Percentiles rank a stretch among this genome's conserved stretches.
Evolutionary conservation across 1,140 invertebrate species (phyloP).

Genomic region (Musca vetustissima): DNA sequence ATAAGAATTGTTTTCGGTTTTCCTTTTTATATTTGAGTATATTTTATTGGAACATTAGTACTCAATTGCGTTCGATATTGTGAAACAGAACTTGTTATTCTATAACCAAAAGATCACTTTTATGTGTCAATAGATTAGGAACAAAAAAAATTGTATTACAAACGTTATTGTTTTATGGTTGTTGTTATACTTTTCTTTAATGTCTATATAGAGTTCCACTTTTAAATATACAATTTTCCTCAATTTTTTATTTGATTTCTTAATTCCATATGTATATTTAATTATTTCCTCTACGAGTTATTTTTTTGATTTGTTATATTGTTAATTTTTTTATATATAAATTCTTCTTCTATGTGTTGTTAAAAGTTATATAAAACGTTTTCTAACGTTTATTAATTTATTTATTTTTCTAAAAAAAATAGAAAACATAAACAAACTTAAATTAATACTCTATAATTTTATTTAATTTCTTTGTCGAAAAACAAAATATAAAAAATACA

Average conservation of each 20-base stretch:
- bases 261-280: too few species aligned
- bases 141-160: too few species aligned
- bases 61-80: background rate
- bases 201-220: background rate
- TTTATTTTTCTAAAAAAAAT: background rate
- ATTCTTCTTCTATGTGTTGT: conserved; percentile 18
- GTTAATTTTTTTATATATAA: background rate
- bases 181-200: background rate
- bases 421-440: conserved; percentile 1
- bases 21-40: too few species aligned
- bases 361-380: conserved; percentile 7
- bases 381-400: background rate
- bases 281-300: background rate
- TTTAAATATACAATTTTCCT: background rate
- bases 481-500: conserved; percentile 15
- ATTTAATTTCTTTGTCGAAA: conserved; percentile 20
- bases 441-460: conserved; percentile 22
- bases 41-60: too few species aligned
- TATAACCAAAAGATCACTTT: background rate
- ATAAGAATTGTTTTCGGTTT: too few species aligned
- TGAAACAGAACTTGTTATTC: background rate
- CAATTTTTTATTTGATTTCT: background rate
- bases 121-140: background rate
- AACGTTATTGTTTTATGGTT: background rate
- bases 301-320: conserved; percentile 6